Percentiles rank a stretch among this genome's conserved stretches.
These are phyloP conservation scores for Scaptomyza montana DNA, from an alignment of 1,140 invertebrate species.

Conservation along the genomic window DNA sequence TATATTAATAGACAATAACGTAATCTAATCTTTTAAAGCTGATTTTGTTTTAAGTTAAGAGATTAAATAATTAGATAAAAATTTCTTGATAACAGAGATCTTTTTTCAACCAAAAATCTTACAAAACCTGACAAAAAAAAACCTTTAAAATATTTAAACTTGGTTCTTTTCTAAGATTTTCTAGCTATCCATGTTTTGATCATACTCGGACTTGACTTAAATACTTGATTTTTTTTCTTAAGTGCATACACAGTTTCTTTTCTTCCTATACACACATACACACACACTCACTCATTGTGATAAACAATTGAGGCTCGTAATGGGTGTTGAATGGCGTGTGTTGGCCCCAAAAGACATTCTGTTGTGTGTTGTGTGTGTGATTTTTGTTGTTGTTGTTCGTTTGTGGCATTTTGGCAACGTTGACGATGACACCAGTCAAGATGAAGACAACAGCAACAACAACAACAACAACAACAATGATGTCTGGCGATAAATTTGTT, in stretches of 20 bases:
- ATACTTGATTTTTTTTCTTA: neutral
- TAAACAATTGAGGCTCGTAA: constrained; percentile 53
- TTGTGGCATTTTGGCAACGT: constrained; percentile 69
- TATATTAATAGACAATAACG: too few species aligned
- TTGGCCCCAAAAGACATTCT: constrained; percentile 54
- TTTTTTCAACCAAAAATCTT: too few species aligned
- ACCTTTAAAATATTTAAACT: too few species aligned
- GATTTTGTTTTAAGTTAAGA: too few species aligned
- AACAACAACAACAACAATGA: constrained; percentile 13
- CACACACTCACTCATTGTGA: constrained; percentile 19
- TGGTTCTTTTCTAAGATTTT: too few species aligned
- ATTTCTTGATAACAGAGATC: too few species aligned
- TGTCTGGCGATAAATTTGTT: constrained; percentile 69
- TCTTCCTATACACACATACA: neutral
- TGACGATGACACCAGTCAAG: constrained; percentile 70
- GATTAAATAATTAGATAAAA: too few species aligned
- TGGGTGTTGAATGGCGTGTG: constrained; percentile 65
- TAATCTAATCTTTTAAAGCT: too few species aligned
- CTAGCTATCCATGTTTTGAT: neutral
- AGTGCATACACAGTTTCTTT: neutral
- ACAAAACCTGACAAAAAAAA: too few species aligned
- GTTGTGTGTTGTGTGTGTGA: constrained; percentile 20
- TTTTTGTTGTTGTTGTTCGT: constrained; percentile 30
- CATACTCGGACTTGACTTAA: neutral
- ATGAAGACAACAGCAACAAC: constrained; percentile 14